Evolutionary conservation across 2,797 vertebrate genomes (phyloP), one percentile per base, ranked within the genome.

Genomic region (Melanotaenia nigrans): DNA sequence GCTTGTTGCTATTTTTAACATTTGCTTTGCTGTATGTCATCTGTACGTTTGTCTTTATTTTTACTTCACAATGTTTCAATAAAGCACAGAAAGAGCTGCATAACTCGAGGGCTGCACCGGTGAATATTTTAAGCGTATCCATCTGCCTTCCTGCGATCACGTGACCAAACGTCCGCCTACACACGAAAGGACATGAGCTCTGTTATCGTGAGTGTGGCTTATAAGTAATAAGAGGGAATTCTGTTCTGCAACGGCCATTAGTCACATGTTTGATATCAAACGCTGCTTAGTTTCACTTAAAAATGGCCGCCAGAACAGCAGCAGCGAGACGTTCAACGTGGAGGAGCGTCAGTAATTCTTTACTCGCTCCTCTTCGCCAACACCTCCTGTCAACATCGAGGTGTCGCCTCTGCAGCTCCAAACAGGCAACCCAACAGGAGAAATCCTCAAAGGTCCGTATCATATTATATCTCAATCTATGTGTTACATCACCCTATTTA

Each of bases 371-470:
- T 22, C 54, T 68, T 54, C 51, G 35, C 1, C 32, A 74, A 5
- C 69, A n/a, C 40, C 9, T 65, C 40, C 9, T 65, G 8, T 61
- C 68, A 22, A 53, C 61, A 0, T 42, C 11, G 14, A 42, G 1
- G 61, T 56, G 72, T 8, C 78, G 78, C 20, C 58, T 40, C n/a
- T 80, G 80, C 68, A 77, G 80, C 70, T 67, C 86, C 30, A 40
- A 18, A 32, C 81, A 54, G 65, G 30, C 70, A 28, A 8, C 71
- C 4, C 64, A 77, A 33, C 59, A 49, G 1, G 53, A 63, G 38
- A 54, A 18, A 11, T 8, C 33, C 1, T 1, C 72, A 5, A 75
- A 90, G 92, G 92, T 92, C n/a, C n/a, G 64, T 47, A 28, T 5
- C 20, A 38, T 13, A 38, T 12, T 20, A n/a, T n/a, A 20, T 59